Base-by-base conservation (phyloP, 1,140 invertebrate species). In the Pseudomyrmex concolor region DNA sequence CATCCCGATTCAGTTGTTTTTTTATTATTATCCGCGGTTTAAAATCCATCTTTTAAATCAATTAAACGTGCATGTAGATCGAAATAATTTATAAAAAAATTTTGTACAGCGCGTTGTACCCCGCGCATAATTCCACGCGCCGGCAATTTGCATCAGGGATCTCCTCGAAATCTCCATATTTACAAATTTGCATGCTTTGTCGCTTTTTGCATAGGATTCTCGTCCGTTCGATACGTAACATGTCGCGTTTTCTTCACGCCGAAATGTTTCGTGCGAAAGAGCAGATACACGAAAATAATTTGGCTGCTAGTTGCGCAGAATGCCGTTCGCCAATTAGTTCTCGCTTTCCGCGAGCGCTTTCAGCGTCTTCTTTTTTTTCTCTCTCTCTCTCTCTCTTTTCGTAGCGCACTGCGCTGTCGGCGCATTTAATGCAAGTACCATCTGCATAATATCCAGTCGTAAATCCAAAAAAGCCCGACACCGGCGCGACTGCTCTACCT, bases 381-480 rank as follows among this genome's bases (percentile, higher is more conserved):
- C 45, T 64, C 34, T 70, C 34, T 34, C 34, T 34, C 34, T 34
- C 5, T 34, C 34, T 82, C 45, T 43, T n/a, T 66, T 22, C 70
- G 55, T 54, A 48, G 51, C 45, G 70, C 59, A 54, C 66, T 67
- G 66, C 63, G 76, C 88, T 88, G 88, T 90, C 86, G 84, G 84
- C 86, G 83, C 86, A 84, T 90, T 90, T 91, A 91, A 91, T 87
- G 86, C 89, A 89, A 90, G 87, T 91, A 90, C 87, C 89, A 90
- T 91, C 90, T 91, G 90, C 91, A 87, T 91, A 91, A 91, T 91
- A 90, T 90, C 82, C 83, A 87, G 84, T 89, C 91, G 82, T 91
- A 90, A 91, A 91, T 91, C 76, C 86, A 84, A 82, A 63, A 87
- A 91, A 91, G 86, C 84, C 64, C 64, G 73, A 70, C 89, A 83